Evolutionary conservation across 1,140 invertebrate species (phyloP).

Genomic region (Drosophila bocqueti): DNA sequence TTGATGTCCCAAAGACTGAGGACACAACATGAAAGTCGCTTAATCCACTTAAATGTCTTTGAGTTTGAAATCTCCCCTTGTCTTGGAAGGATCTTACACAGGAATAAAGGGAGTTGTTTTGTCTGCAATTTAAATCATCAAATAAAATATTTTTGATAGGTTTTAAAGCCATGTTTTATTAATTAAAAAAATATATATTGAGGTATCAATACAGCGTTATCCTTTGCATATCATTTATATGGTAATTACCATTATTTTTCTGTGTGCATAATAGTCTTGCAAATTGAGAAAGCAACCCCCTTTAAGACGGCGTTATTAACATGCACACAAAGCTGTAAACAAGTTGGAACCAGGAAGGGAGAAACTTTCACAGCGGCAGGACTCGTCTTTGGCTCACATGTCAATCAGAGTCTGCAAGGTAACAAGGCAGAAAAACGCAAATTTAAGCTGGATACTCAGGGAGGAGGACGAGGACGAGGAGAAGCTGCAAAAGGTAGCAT

Average conservation of each 20-base stretch:
- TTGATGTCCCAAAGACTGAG: constrained; percentile 61
- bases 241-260: constrained; percentile 1
- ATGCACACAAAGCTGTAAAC: constrained; percentile 71
- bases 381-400: constrained; percentile 31
- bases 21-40: constrained; percentile 78
- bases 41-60: constrained; percentile 84
- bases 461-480: not conserved
- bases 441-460: constrained; percentile 30
- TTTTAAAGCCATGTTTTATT: not conserved
- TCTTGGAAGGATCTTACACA: constrained; percentile 8
- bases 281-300: constrained; percentile 22
- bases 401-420: constrained; percentile 50
- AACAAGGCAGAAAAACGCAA: constrained; percentile 74
- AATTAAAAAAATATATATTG: not conserved
- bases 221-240: not conserved
- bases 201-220: not conserved
- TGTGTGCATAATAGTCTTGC: constrained; percentile 12
- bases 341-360: constrained; percentile 31
- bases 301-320: constrained; percentile 65
- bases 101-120: not conserved
- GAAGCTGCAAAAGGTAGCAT: constrained; percentile 59
- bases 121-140: not conserved
- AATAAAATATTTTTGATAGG: too few relatives aligned
- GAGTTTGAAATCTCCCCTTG: constrained; percentile 55
- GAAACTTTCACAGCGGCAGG: not conserved